phyloP scores from a whole-genome alignment of 2,113 vertebrate species.

The Monopterus albus region DNA sequence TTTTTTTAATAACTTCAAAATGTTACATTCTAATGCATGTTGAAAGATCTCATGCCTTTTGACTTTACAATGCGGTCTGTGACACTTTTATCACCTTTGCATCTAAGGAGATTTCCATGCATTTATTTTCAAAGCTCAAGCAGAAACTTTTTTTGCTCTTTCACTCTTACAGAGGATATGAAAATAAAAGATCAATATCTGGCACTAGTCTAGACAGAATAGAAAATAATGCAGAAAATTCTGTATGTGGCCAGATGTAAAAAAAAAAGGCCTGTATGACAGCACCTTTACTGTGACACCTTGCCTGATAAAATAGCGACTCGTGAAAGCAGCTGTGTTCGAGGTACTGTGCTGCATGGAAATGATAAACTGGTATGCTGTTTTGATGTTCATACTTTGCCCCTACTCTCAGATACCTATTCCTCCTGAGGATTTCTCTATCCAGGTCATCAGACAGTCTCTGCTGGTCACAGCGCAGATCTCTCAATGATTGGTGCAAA shows the following conservation, averaged over 20 bases:
- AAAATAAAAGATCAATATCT: constrained; percentile 20
- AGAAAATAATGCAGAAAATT: neutral
- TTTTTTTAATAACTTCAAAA: constrained; percentile 62
- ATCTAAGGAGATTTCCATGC: constrained; percentile 16
- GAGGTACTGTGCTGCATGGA: neutral
- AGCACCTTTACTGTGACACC: too few relatives aligned
- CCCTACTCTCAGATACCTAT: constrained; percentile 78
- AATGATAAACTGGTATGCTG: too few relatives aligned
- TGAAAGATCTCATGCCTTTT: constrained; percentile 2
- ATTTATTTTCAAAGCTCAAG: constrained; percentile 23
- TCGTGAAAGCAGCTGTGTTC: too few relatives aligned
- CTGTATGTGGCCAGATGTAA: too few relatives aligned
- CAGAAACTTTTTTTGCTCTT: constrained; percentile 7
- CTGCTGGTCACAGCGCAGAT: constrained; percentile 89
- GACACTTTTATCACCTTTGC: constrained; percentile 25
- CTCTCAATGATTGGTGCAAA: constrained; percentile 90
- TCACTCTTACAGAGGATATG: too few relatives aligned
- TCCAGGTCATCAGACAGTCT: constrained; percentile 89
- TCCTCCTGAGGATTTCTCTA: constrained; percentile 88
- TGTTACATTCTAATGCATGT: constrained; percentile 57
- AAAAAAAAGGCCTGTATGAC: too few relatives aligned
- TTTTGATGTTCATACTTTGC: constrained; percentile 1
- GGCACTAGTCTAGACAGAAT: neutral
- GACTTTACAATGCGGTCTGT: constrained; percentile 16
- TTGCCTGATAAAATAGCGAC: too few relatives aligned